Evolutionary conservation across 2,888 invertebrate genomes (phyloP), one percentile per base, ranked within the genome.

Genomic region (Nomada ferruginata): DNA sequence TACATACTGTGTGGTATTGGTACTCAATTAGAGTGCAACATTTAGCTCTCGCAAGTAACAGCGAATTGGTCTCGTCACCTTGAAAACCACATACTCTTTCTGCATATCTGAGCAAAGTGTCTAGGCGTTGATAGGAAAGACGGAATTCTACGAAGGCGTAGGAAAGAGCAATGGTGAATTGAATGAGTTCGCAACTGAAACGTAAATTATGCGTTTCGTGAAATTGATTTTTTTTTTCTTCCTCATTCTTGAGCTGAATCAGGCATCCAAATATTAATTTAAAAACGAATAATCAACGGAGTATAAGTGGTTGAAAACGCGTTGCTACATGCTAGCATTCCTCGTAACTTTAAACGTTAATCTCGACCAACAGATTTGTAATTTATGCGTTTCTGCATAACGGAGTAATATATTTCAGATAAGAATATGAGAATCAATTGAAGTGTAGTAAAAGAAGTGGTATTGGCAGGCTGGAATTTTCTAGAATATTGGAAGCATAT

Each of bases 381-480:
- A 70, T 70, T 70, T 60, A 70, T 69, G 69, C 69, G 69, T 57
- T 69, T 69, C 44, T n/a, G 15, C 23, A 15, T n/a, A 42, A 23
- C 23, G 11, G n/a, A 2, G 23, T 44, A 57, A 69, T 57, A 26
- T 57, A 44, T 69, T 18, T 2, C 36, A 57, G 69, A 57, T 69
- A 69, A 69, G 69, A 69, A 42, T 44, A 69, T 57, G 13, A 18
- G 44, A 57, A 69, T 57, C 69, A 44, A 57, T 57, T 44, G n/a
- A 18, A 57, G 68, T 26, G 2, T 18, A 15, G 55, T 42, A 57
- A 47, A n/a, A 18, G 57, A 57, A 44, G 36, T 57, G 18, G 69
- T 26, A 69, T 57, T 2, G 69, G 23, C n/a, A 18, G 57, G 13
- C 18, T n/a, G 69, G 44, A 57, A 69, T 69, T 69, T 57, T 69